Percentiles rank a stretch among this genome's conserved stretches.
phyloP scores from a whole-genome alignment of 2,888 invertebrate species.

The Aelia acuminata region DNA sequence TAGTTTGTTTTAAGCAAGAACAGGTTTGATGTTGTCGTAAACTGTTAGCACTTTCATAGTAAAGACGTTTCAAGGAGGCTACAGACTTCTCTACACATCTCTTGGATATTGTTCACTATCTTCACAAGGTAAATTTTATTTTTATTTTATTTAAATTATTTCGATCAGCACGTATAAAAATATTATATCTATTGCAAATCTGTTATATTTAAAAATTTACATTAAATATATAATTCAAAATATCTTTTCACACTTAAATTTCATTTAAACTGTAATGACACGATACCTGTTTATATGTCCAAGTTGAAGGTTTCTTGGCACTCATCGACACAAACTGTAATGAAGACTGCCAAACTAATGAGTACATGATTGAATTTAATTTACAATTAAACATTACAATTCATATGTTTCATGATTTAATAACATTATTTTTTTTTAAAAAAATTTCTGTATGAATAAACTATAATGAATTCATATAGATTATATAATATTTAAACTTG shows the following conservation, averaged over 20 bases:
- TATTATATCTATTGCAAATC: not conserved
- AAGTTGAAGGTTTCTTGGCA: slow-evolving; percentile 35
- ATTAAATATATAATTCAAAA: not conserved
- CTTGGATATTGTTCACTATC: not conserved
- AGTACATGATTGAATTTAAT: not conserved
- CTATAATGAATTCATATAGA: not conserved
- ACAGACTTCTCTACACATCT: not conserved
- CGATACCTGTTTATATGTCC: slow-evolving; percentile 33
- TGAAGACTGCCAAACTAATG: slow-evolving; percentile 46
- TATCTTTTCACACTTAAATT: not conserved
- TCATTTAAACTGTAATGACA: not conserved
- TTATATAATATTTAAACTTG: not conserved
- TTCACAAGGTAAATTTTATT: slow-evolving; percentile 35
- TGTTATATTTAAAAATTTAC: not conserved
- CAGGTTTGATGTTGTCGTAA: not conserved
- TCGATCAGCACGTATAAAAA: not conserved
- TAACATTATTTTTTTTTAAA: not conserved
- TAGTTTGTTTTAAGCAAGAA: slow-evolving; percentile 36
- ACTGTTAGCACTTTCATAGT: not conserved
- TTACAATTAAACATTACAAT: not conserved
- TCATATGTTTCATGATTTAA: not conserved
- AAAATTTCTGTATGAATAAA: not conserved
- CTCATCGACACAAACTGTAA: not conserved
- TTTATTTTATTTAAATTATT: not conserved
- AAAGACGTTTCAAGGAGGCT: slow-evolving; percentile 1